Percentiles rank a stretch among this genome's conserved stretches.
These are phyloP conservation scores for Urocolius indicus DNA, from an alignment of 2,113 vertebrate species.

Conservation along the genomic window DNA sequence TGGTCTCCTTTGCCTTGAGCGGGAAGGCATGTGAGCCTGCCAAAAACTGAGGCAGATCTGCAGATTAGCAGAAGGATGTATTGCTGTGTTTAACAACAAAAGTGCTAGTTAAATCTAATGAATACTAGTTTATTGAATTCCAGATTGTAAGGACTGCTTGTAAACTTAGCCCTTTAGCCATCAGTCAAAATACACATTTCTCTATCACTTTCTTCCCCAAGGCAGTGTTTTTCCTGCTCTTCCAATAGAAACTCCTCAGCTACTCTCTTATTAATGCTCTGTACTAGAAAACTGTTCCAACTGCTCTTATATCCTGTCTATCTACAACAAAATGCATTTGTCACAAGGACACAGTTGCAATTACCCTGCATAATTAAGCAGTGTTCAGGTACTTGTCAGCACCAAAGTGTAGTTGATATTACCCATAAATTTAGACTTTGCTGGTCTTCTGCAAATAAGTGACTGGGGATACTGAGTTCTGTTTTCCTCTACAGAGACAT, in stretches of 20 bases:
- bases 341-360: background rate
- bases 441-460: background rate
- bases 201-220: background rate
- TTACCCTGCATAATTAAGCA: background rate
- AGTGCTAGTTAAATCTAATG: background rate
- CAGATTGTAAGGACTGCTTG: background rate
- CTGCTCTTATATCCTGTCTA: background rate
- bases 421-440: background rate
- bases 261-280: background rate
- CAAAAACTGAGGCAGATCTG: background rate
- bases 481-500: background rate
- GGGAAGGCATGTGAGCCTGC: fast-evolving
- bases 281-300: background rate
- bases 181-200: background rate
- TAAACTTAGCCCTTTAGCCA: background rate
- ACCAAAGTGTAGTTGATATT: background rate
- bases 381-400: background rate
- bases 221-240: background rate
- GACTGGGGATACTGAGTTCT: background rate
- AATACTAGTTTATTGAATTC: background rate
- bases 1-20: background rate
- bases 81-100: background rate
- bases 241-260: background rate
- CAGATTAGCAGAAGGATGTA: background rate
- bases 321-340: background rate